These are phyloP conservation scores for Diogma glabrata DNA, from an alignment of 2,888 invertebrate genomes.

Conservation along the genomic window DNA sequence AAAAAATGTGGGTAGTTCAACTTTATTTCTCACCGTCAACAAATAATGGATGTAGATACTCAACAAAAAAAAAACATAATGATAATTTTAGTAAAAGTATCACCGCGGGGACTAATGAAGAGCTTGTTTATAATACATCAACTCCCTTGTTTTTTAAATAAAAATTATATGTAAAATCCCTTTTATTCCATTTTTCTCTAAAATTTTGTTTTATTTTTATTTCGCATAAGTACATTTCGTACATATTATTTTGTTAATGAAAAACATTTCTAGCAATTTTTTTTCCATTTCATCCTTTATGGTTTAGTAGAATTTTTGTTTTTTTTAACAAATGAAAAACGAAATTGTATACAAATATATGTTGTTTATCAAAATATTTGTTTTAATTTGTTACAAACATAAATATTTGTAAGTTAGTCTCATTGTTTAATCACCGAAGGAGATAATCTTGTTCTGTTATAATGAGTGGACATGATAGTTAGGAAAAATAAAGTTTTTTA, in stretches of 20 bases:
- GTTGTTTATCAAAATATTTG: too few species aligned
- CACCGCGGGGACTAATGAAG: conserved; percentile 13
- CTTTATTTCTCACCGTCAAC: too few species aligned
- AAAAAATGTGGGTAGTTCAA: too few species aligned
- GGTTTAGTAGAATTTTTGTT: background rate
- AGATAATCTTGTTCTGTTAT: conserved; percentile 1
- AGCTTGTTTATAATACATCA: conserved; percentile 11
- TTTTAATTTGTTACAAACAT: too few species aligned
- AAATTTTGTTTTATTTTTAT: background rate
- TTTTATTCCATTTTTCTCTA: background rate
- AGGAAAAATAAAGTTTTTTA: too few species aligned
- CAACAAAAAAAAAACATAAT: too few species aligned
- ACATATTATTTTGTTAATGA: conserved; percentile 1
- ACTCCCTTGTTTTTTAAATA: background rate
- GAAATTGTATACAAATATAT: background rate
- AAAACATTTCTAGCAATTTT: conserved; percentile 5
- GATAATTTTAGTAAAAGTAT: conserved; percentile 10
- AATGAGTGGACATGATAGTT: conserved; percentile 2
- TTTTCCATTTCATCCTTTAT: background rate
- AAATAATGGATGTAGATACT: too few species aligned
- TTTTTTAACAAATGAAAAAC: background rate
- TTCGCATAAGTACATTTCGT: too few species aligned
- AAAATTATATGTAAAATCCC: conserved; percentile 1
- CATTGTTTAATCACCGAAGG: conserved; percentile 6
- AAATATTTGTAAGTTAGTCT: conserved; percentile 5